Evolutionary conservation across 2,888 invertebrate genomes (phyloP).

Genomic region (Leptopilina syphax): DNA sequence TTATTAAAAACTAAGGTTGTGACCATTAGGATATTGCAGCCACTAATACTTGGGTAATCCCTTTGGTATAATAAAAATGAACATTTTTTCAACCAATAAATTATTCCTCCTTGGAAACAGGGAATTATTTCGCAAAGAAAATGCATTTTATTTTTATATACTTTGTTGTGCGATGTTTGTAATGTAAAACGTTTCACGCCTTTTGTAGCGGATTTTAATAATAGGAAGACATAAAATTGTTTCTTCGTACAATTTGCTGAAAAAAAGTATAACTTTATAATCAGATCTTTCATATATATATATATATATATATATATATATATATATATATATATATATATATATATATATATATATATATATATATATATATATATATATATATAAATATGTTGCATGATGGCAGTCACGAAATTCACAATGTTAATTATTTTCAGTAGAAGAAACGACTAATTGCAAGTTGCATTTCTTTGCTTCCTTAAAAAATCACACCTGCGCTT

Average conservation of each 20-base stretch:
- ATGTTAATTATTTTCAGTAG: constrained; percentile 32
- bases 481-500: constrained; percentile 34
- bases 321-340: too few species aligned
- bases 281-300: neutral
- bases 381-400: neutral
- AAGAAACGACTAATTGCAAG: constrained; percentile 36
- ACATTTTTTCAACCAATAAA: too few species aligned
- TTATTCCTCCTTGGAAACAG: too few species aligned
- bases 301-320: too few species aligned
- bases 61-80: too few species aligned
- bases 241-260: constrained; percentile 30
- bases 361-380: too few species aligned
- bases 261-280: constrained; percentile 2
- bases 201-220: constrained; percentile 4
- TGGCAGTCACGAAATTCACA: constrained; percentile 32
- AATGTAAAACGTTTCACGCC: constrained; percentile 5
- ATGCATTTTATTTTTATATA: neutral
- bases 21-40: too few species aligned
- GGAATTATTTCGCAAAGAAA: too few species aligned
- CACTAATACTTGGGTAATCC: too few species aligned
- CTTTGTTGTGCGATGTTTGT: neutral
- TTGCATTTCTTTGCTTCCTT: constrained; percentile 37
- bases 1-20: too few species aligned
- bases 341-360: too few species aligned
- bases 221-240: constrained; percentile 34